Base-by-base conservation (phyloP, 2,113 vertebrate species). In the Gallinago undulata region DNA sequence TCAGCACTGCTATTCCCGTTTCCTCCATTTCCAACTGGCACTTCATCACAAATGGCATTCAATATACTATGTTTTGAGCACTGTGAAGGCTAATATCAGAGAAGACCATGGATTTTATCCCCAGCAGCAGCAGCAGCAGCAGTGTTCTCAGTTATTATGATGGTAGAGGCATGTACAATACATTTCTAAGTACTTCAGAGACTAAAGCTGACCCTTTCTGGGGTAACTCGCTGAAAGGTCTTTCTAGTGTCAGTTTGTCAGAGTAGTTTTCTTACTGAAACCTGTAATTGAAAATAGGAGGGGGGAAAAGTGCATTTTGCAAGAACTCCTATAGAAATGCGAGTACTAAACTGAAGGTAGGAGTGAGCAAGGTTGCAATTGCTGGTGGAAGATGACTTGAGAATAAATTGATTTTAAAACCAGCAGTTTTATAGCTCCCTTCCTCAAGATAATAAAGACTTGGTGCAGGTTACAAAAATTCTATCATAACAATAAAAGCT, bases 391-490 rank as follows among this genome's bases (percentile, higher is more conserved):
- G 93, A 87, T 39, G 50, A 89, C 60, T 91, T 79, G 57, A 75
- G 67, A 95, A 92, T 89, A 96, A 93, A 96, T 62, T 62, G 86
- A 93, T 92, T 92, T 94, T 89, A 94, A 93, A 92, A 9, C 77
- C 70, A 79, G 73, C 59, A 64, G 87, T 91, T 92, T 91, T 87
- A 93, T 86, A 47, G 28, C 57, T 96, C 72, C 48, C 81, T 91
- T 91, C 78, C 70, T 88, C 50, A 51, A 94, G 94, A 89, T 90
- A 95, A 91, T 85, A 96, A 94, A 96, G 88, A 67, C 19, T 62
- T 93, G 62, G 41, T 87, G 48, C 19, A 83, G 91, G 87, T 94
- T 93, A 86, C 47, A 70, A 87, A 84, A 94, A 88, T 87, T 96
- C 86, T 86, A 75, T 85, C 80, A 69, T 79, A 53, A 76, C 66